These are phyloP conservation scores for Hydra vulgaris DNA, from an alignment of 30 jellyfish, hydroid and myxozoan genomes.

Conservation along the genomic window DNA sequence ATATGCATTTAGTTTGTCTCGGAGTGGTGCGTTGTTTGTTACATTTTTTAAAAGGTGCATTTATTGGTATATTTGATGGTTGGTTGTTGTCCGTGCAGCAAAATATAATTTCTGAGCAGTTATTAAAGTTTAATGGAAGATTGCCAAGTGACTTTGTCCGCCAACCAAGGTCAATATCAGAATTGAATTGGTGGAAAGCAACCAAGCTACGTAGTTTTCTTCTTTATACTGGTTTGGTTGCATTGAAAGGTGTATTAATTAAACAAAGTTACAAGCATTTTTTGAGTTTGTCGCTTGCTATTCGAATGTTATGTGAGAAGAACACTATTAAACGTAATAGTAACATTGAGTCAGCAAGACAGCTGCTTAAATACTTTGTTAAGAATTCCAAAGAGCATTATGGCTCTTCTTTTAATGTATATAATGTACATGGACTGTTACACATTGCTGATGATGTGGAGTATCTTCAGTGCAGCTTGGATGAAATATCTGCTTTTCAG, in stretches of 20 bases:
- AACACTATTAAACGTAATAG: slow-evolving; percentile 4
- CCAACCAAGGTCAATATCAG: slow-evolving; percentile 41
- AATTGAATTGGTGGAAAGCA: slow-evolving; percentile 45
- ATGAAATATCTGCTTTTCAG: slow-evolving; percentile 20
- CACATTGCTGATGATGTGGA: slow-evolving; percentile 32
- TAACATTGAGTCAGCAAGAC: slow-evolving; percentile 27
- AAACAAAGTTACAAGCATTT: slow-evolving; percentile 15
- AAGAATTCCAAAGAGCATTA: slow-evolving; percentile 15
- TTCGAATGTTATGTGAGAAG: slow-evolving; percentile 25
- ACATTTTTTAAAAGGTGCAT: slow-evolving; percentile 6
- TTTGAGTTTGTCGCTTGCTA: slow-evolving; percentile 21
- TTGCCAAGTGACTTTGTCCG: slow-evolving; percentile 33
- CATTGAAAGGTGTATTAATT: slow-evolving; percentile 20
- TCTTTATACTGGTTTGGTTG: slow-evolving; percentile 37
- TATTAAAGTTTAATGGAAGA: slow-evolving; percentile 18
- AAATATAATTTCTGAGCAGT: slow-evolving; percentile 18
- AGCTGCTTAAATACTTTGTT: slow-evolving; percentile 30
- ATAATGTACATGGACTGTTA: slow-evolving; percentile 35
- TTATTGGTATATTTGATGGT: slow-evolving; percentile 19
- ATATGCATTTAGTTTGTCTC: slow-evolving; percentile 27
- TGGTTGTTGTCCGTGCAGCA: slow-evolving; percentile 17
- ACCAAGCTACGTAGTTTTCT: slow-evolving; percentile 38
- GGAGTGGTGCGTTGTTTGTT: slow-evolving; percentile 30
- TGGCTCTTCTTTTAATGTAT: slow-evolving; percentile 27
- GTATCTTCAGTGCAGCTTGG: slow-evolving; percentile 15